These are phyloP conservation scores for Rhyacophila evoluta DNA, from an alignment of 2,888 invertebrate genomes.

Conservation along the genomic window DNA sequence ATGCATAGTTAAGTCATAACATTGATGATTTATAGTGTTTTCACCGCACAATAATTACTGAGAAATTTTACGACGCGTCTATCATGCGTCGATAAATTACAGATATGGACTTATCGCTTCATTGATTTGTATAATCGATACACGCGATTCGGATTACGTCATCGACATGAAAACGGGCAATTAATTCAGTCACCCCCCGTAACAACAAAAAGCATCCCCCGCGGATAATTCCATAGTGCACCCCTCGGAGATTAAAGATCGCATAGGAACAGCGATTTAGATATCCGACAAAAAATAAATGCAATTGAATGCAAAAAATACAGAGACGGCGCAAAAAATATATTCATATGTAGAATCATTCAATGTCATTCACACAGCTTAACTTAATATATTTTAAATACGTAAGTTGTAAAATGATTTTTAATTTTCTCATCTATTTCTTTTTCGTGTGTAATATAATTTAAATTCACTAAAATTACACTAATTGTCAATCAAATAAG, in stretches of 20 bases:
- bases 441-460: too few species aligned
- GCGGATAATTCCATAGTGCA: conserved; percentile 34
- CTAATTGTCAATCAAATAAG: too few species aligned
- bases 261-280: conserved; percentile 39
- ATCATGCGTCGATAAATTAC: not conserved
- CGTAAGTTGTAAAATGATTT: too few species aligned
- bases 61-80: not conserved
- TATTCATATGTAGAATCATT: too few species aligned
- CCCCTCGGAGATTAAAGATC: conserved; percentile 45
- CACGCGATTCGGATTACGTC: conserved; percentile 34
- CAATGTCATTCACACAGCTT: too few species aligned
- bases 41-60: too few species aligned
- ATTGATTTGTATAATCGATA: conserved; percentile 6
- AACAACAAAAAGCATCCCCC: conserved; percentile 33
- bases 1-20: too few species aligned
- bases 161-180: conserved; percentile 49
- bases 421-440: too few species aligned
- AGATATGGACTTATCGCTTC: not conserved
- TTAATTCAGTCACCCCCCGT: conserved; percentile 46
- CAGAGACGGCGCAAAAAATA: too few species aligned
- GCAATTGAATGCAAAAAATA: conserved; percentile 2
- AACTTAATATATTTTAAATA: too few species aligned
- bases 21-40: too few species aligned
- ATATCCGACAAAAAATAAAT: conserved; percentile 40
- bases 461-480: too few species aligned